Percentiles rank a stretch among this genome's conserved stretches.
These are phyloP conservation scores for Lasioglossum villosulum DNA, from an alignment of 2,888 invertebrate genomes.

Conservation along the genomic window DNA sequence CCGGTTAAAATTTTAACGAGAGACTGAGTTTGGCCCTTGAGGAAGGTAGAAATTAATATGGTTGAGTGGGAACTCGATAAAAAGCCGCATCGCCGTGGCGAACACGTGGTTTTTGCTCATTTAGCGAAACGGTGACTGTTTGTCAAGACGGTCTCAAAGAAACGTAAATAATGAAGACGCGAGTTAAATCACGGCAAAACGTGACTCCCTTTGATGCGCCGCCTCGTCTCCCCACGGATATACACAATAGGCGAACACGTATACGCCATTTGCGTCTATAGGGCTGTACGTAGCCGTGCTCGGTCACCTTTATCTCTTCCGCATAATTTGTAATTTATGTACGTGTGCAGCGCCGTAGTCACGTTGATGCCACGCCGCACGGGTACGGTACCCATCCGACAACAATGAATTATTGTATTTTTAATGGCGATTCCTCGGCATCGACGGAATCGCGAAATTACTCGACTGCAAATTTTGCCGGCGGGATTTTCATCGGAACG, in stretches of 20 bases:
- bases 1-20: background rate
- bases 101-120: constrained; percentile 22
- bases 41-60: constrained; percentile 14
- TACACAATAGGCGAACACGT: constrained; percentile 13
- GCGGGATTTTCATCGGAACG: background rate
- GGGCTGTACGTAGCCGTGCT: constrained; percentile 34
- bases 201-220: background rate
- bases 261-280: constrained; percentile 6
- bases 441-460: background rate
- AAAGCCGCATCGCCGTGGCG: background rate
- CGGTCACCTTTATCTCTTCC: constrained; percentile 79
- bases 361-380: constrained; percentile 28
- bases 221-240: background rate
- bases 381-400: background rate
- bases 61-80: background rate
- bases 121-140: constrained; percentile 10
- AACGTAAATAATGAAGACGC: constrained; percentile 72
- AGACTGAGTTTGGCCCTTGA: background rate
- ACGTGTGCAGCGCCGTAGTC: constrained; percentile 37
- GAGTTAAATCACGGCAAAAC: constrained; percentile 61
- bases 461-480: background rate
- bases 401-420: constrained; percentile 34
- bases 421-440: constrained; percentile 54
- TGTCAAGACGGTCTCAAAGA: constrained; percentile 19
- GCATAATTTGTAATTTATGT: constrained; percentile 79